Evolutionary conservation across 2,888 invertebrate species (phyloP), one percentile per base, ranked within the genome.

Genomic region (Drepana falcataria): DNA sequence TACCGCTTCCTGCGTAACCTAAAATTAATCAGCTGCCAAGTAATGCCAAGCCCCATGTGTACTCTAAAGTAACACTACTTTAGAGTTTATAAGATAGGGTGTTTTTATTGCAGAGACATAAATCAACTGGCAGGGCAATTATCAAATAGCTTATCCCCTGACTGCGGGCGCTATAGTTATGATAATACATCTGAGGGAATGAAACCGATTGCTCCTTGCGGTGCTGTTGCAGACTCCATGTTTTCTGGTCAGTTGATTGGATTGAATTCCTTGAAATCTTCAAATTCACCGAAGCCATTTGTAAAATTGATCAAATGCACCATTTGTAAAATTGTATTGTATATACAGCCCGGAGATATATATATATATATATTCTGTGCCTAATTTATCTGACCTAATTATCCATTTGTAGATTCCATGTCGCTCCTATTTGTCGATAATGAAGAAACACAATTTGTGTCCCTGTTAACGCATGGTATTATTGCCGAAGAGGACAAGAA

Each of bases 131-230:
- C 49, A 48, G 70, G 70, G 2, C n/a, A 49, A 5, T 41, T 64
- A 21, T 55, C 49, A 1, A 0, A 5, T 5, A 41, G 4, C 6
- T 65, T 68, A 0, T 60, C 68, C 0, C 47, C 47, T 21, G 53
- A 56, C 3, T 69, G 69, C 48, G 62, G 60, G 2, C 58, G 59
- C 2, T 69, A 55, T 49, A 55, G 57, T 35, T 71, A 63, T 44
- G 49, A 54, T 21, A 48, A 51, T 2, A 51, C 41, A 40, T 5
- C 49, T 3, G 35, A 37, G 1, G 48, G 40, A 1, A 33, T 9
- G 6, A 53, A 9, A 6, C 61, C 71, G 2, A 68, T 72, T 47
- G 65, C 58, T n/a, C 72, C 72, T 1, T 71, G 72, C 58, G 72
- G 71, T 4, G 61, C 60, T 35, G 47, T 69, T n/a, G 69, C 71